These are phyloP conservation scores for Chrysochloris asiatica DNA, from an alignment of 2,113 vertebrate genomes.

Conservation along the genomic window DNA sequence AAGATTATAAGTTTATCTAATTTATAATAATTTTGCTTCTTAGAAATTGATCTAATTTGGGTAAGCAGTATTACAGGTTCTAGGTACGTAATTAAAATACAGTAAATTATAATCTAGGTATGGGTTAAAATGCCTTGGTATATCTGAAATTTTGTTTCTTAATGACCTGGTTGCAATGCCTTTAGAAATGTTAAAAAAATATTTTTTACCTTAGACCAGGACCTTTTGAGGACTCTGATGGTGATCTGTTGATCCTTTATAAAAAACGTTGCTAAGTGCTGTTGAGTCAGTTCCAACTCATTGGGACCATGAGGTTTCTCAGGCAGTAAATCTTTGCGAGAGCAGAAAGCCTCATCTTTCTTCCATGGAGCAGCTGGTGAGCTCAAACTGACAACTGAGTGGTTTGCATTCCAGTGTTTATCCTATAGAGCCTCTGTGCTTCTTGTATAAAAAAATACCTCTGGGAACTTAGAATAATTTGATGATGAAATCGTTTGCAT, in stretches of 20 bases:
- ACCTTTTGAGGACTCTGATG: constrained; percentile 32
- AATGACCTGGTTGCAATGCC: neutral
- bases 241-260: neutral
- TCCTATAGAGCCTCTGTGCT: too few relatives aligned
- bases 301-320: too few relatives aligned
- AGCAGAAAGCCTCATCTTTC: too few relatives aligned
- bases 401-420: too few relatives aligned
- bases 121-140: constrained; percentile 28
- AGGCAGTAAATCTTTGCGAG: too few relatives aligned
- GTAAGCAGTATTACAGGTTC: neutral
- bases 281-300: too few relatives aligned
- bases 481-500: neutral
- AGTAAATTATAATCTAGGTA: neutral
- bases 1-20: constrained; percentile 64
- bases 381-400: too few relatives aligned
- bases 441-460: neutral
- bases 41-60: constrained; percentile 36
- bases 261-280: too few relatives aligned
- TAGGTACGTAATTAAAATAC: neutral
- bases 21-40: constrained; percentile 36
- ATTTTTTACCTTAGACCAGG: neutral
- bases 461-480: neutral
- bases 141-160: constrained; percentile 25
- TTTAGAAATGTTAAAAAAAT: constrained; percentile 23
- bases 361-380: too few relatives aligned